Percentiles rank a stretch among this genome's conserved stretches.
Evolutionary conservation across 1,140 invertebrate genomes (phyloP).

Genomic region (Neuroterus valhalla): DNA sequence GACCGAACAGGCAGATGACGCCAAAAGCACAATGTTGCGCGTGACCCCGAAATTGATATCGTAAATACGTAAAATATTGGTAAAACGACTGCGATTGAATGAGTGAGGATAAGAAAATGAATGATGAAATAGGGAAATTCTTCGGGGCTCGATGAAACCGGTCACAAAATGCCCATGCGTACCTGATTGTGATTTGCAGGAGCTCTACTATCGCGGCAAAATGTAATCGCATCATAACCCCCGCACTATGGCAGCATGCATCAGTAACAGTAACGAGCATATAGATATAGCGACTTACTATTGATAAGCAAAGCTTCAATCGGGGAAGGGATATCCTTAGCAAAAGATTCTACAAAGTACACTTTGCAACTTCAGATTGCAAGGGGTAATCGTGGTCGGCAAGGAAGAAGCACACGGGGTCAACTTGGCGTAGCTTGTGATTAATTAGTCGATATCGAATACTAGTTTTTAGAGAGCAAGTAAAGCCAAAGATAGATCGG

Average conservation of each 20-base stretch:
- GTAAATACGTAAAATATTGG: slow-evolving; percentile 28
- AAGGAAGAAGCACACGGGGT: slow-evolving; percentile 1
- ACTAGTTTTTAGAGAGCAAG: slow-evolving; percentile 19
- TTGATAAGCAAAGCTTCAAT: slow-evolving; percentile 23
- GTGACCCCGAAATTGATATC: slow-evolving; percentile 22
- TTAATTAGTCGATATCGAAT: slow-evolving; percentile 29
- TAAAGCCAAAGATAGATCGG: slow-evolving; percentile 9
- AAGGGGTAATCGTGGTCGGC: background rate
- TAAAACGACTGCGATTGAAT: background rate
- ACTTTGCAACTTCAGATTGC: background rate
- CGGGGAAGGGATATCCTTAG: background rate
- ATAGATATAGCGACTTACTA: slow-evolving; percentile 10
- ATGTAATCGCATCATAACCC: slow-evolving; percentile 22
- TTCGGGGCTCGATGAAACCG: background rate
- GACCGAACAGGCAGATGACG: slow-evolving; percentile 1
- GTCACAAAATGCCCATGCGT: background rate
- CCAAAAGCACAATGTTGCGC: slow-evolving; percentile 21
- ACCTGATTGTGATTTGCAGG: background rate
- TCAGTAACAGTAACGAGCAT: background rate
- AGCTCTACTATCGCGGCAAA: slow-evolving; percentile 13
- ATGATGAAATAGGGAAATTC: background rate
- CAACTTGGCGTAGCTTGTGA: slow-evolving; percentile 16
- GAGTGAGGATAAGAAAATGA: background rate
- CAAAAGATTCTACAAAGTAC: background rate
- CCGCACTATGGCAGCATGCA: background rate